Base-by-base conservation (phyloP, 2,797 vertebrate species). In the Lepus oiostolus region DNA sequence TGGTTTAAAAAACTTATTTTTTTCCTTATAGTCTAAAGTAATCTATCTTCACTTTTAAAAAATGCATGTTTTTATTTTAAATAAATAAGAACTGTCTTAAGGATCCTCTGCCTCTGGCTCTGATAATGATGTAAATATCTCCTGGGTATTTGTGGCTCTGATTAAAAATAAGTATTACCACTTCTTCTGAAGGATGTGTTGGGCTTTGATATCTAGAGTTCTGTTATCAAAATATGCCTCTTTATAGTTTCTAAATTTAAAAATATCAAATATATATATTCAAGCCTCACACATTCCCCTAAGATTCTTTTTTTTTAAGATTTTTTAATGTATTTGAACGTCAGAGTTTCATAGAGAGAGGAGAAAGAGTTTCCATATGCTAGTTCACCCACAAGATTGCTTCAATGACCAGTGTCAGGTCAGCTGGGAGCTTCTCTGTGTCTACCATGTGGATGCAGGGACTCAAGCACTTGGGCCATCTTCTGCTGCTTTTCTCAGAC, bases 1-100 rank as follows among this genome's bases (percentile, higher is more conserved):
- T 70, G 17, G 14, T 93, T 95, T 82, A 67, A 75, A 91, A 91
- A 81, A 12, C 22, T 86, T 88, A 50, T 7, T 62, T 8, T 60
- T 65, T 16, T 12, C 4, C 81, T 65, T 75, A 26, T 84, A 91
- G 60, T 82, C 32, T 68, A 83, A 83, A 70, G 58, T 68, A 10
- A 8, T 65, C 19, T 74, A 11, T 58, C 17, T 81, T 0, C 52
- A 38, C 5, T 4, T 70, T 68, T 85, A 14, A 94, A 50, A 47
- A 84, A 38, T 47, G 42, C 28, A 13, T 60, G 72, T 17, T 4
- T 67, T 54, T 77, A 32, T 58, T 58, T 16, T 58, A 19, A 85
- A 63, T 47, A 87, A 86, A 75, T 80, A 42, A 42, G 5, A 38
- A 35, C 11, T 16, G 54, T 62, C 9, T 93, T 30, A 62, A 60